Evolutionary conservation across 2,888 invertebrate genomes (phyloP).

Genomic region (Rhorus exstirpatorius): DNA sequence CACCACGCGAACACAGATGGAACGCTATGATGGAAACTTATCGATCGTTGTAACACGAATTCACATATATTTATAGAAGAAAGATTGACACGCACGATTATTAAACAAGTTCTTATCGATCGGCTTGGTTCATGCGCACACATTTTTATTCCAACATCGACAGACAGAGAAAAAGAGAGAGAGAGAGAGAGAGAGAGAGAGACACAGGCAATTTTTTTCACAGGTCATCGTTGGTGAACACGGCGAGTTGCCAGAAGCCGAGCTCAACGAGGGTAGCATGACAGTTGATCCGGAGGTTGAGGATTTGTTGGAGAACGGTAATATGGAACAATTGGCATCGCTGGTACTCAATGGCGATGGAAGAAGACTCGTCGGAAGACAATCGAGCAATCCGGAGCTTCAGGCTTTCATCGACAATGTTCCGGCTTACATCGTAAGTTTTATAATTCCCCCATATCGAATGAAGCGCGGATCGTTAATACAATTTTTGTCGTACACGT

Average conservation of each 20-base stretch:
- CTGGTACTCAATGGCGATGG: constrained; percentile 96
- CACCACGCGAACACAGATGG: constrained; percentile 29
- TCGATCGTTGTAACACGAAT: constrained; percentile 75
- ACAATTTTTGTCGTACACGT: too few relatives aligned
- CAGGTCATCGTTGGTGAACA: constrained; percentile 81
- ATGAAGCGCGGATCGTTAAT: too few relatives aligned
- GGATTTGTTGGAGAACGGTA: constrained; percentile 90
- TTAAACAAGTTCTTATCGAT: constrained; percentile 77
- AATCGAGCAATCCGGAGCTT: constrained; percentile 91
- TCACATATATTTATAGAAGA: constrained; percentile 15
- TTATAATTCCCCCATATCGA: too few relatives aligned
- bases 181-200: neutral
- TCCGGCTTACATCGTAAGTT: constrained; percentile 93
- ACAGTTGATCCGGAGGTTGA: constrained; percentile 89
- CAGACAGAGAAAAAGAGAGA: neutral
- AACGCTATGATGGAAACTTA: constrained; percentile 23
- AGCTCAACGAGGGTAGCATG: constrained; percentile 79
- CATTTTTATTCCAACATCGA: constrained; percentile 53
- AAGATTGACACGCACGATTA: constrained; percentile 78
- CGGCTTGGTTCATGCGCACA: constrained; percentile 75
- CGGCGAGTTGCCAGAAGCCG: constrained; percentile 78
- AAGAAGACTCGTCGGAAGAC: constrained; percentile 90
- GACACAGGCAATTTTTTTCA: constrained; percentile 1
- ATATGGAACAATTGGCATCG: constrained; percentile 96
- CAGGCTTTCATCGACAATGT: constrained; percentile 96